A percentile compares a stretch with the other conserved stretches of the same genome.
phyloP scores from a whole-genome alignment of 1,140 invertebrate species.

The Drosophila triauraria region DNA sequence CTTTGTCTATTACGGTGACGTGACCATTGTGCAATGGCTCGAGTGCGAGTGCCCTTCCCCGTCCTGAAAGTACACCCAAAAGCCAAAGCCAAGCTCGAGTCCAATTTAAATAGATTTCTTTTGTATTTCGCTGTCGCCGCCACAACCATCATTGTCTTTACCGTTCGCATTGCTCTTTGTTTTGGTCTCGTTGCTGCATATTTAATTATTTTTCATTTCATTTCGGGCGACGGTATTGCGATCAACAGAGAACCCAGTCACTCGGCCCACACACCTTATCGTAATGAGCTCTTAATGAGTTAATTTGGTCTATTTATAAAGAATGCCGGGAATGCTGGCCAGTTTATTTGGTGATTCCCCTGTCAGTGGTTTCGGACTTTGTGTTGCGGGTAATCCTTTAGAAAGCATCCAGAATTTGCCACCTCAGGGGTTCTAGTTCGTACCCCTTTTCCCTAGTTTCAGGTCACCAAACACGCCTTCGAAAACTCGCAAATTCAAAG shows the following conservation, averaged over 20 bases:
- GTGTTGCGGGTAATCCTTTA: too few species aligned
- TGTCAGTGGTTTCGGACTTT: not conserved
- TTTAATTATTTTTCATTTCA: conserved; percentile 62
- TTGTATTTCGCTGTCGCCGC: conserved; percentile 19
- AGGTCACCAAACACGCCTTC: not conserved
- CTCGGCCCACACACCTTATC: conserved; percentile 7
- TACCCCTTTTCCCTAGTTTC: not conserved
- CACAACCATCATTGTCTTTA: conserved; percentile 30
- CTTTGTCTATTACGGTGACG: conserved; percentile 43
- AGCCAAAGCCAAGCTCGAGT: conserved; percentile 43
- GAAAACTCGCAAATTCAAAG: conserved; percentile 18
- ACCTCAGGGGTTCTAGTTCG: not conserved
- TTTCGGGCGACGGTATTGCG: conserved; percentile 36
- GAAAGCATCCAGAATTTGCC: not conserved
- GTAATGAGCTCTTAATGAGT: conserved; percentile 20
- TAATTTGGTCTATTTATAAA: not conserved
- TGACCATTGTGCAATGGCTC: conserved; percentile 67
- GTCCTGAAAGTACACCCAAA: conserved; percentile 38
- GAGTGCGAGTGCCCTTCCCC: conserved; percentile 28
- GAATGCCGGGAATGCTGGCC: conserved; percentile 4
- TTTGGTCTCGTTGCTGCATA: conserved; percentile 46
- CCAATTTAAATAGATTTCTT: conserved; percentile 75
- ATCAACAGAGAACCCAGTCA: conserved; percentile 31
- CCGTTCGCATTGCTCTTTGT: conserved; percentile 15
- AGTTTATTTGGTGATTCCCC: not conserved